Percentiles rank a stretch among this genome's conserved stretches.
phyloP scores from a whole-genome alignment of 2,797 vertebrate genomes.

The Simalia tracyae region DNA sequence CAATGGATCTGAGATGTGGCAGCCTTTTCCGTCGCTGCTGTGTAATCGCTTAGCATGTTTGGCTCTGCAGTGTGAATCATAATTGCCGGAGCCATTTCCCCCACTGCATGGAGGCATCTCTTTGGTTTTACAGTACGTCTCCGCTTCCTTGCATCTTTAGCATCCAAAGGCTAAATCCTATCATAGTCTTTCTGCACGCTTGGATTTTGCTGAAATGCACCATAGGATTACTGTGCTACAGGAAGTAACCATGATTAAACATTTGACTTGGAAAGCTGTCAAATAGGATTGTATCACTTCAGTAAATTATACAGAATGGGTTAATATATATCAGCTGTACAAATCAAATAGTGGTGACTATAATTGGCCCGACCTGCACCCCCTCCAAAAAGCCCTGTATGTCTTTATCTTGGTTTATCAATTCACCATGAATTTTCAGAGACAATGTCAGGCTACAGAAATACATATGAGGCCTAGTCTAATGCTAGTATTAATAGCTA shows the following conservation, averaged over 20 bases:
- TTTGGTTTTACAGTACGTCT: neutral
- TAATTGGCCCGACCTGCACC: neutral
- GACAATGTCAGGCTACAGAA: neutral
- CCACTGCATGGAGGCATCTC: slow-evolving; percentile 1
- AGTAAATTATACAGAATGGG: neutral
- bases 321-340: neutral
- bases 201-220: neutral
- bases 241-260: neutral
- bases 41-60: neutral
- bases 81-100: slow-evolving; percentile 27
- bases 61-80: slow-evolving; percentile 42
- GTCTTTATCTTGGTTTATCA: neutral
- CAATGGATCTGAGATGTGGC: neutral
- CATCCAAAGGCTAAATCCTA: neutral
- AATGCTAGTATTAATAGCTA: neutral
- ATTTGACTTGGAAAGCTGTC: neutral
- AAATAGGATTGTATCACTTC: neutral
- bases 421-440: neutral
- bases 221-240: neutral
- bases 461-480: neutral
- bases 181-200: neutral
- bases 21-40: neutral
- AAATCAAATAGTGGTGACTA: neutral
- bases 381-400: neutral
- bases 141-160: neutral